These are phyloP conservation scores for Laterallus jamaicensis DNA, from an alignment of 2,113 vertebrate genomes.

Conservation along the genomic window DNA sequence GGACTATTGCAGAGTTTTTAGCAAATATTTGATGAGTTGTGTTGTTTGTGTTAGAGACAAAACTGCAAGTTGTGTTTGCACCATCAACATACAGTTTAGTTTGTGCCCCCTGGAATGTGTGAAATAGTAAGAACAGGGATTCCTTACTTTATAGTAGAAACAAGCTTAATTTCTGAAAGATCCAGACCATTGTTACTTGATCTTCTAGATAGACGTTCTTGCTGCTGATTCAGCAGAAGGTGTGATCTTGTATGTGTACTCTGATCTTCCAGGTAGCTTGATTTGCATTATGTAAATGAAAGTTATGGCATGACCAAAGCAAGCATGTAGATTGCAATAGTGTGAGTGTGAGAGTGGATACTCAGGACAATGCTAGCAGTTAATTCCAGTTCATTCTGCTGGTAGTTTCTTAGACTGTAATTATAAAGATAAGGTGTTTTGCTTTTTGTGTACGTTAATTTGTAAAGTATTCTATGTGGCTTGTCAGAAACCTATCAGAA, in stretches of 20 bases:
- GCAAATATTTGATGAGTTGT: background rate
- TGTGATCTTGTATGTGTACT: fast-evolving
- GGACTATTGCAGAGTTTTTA: background rate
- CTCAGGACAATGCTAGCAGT: background rate
- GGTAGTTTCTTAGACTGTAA: background rate
- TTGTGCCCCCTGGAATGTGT: background rate
- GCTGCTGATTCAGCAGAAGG: background rate
- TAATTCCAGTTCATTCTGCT: background rate
- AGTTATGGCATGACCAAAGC: background rate
- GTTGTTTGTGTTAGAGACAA: background rate
- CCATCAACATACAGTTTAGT: background rate
- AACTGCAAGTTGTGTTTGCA: background rate
- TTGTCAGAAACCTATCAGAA: background rate
- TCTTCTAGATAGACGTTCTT: background rate
- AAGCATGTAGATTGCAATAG: background rate
- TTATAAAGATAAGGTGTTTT: background rate
- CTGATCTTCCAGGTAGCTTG: background rate
- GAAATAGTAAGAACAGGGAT: background rate
- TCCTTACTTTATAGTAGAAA: background rate
- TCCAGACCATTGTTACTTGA: background rate
- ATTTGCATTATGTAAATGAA: background rate
- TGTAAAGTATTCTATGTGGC: background rate
- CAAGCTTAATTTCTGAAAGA: background rate
- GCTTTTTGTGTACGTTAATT: background rate
- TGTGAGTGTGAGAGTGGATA: fast-evolving